phyloP scores from a whole-genome alignment of 1,140 invertebrate species.

The Pseudomyrmex flavicornis region DNA sequence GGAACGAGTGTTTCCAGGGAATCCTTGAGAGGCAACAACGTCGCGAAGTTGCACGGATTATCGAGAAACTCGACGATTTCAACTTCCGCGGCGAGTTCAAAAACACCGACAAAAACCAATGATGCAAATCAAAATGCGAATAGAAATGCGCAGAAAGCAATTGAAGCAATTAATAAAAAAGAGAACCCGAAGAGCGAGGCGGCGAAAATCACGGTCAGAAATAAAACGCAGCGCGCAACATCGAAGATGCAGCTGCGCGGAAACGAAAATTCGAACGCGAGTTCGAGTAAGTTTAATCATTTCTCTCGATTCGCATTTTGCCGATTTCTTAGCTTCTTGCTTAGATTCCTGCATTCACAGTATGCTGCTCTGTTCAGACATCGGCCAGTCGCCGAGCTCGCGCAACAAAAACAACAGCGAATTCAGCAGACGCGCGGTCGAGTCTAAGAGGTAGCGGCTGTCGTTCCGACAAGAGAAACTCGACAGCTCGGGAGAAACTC shows the following conservation, averaged over 20 bases:
- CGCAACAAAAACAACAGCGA: background rate
- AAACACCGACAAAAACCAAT: background rate
- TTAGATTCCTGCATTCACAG: conserved; percentile 1
- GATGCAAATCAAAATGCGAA: background rate
- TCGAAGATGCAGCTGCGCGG: too few relatives aligned
- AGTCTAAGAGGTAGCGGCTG: background rate
- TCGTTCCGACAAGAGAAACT: background rate
- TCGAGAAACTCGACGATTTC: conserved; percentile 1
- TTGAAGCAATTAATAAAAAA: conserved; percentile 4
- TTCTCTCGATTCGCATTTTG: background rate
- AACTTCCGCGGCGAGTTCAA: background rate
- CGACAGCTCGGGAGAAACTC: background rate
- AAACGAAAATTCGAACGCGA: conserved; percentile 8
- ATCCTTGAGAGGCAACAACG: background rate
- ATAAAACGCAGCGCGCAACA: conserved; percentile 1
- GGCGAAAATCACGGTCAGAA: background rate
- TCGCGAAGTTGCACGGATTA: background rate
- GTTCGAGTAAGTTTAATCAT: conserved; percentile 4
- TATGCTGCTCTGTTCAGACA: conserved; percentile 25
- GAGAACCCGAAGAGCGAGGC: background rate
- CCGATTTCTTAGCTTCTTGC: background rate
- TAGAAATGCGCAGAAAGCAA: conserved; percentile 7
- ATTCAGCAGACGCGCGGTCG: too few relatives aligned
- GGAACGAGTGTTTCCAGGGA: background rate
- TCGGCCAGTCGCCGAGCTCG: background rate